Percentiles rank a stretch among this genome's conserved stretches.
These are phyloP conservation scores for Oreochromis mossambicus DNA, from an alignment of 2,797 vertebrate genomes.

Conservation along the genomic window DNA sequence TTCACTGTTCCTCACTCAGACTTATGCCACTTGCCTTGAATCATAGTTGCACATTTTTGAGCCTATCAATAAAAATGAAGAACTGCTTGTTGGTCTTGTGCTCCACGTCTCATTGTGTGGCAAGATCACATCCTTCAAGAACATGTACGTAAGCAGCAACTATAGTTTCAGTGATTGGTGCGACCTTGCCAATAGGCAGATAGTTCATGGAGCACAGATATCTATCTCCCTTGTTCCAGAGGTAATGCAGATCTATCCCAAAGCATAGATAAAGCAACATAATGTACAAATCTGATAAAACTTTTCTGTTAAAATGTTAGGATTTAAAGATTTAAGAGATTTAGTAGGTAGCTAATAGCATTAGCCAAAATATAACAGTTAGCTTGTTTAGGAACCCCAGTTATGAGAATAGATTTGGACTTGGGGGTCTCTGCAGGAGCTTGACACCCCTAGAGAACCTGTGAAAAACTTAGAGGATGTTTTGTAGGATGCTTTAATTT, in stretches of 20 bases:
- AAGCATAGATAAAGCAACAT: background rate
- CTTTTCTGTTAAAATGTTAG: background rate
- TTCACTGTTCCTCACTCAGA: background rate
- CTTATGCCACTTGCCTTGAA: background rate
- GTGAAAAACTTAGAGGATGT: fast-evolving
- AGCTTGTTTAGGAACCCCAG: background rate
- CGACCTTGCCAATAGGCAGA: background rate
- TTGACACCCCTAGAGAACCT: background rate
- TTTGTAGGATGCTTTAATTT: background rate
- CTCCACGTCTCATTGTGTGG: background rate
- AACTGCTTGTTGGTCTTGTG: background rate
- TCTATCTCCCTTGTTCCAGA: background rate
- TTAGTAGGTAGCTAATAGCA: background rate
- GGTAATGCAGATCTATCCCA: background rate
- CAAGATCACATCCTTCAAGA: background rate
- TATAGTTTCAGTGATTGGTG: background rate
- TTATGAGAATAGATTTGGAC: background rate
- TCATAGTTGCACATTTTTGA: background rate
- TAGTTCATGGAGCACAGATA: background rate
- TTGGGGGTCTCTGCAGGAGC: background rate
- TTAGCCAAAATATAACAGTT: background rate
- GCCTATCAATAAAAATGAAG: background rate
- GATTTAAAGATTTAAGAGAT: background rate
- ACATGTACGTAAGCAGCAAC: background rate
- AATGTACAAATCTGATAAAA: background rate